phyloP scores from a whole-genome alignment of 2,113 vertebrate genomes.

The Colaptes auratus region DNA sequence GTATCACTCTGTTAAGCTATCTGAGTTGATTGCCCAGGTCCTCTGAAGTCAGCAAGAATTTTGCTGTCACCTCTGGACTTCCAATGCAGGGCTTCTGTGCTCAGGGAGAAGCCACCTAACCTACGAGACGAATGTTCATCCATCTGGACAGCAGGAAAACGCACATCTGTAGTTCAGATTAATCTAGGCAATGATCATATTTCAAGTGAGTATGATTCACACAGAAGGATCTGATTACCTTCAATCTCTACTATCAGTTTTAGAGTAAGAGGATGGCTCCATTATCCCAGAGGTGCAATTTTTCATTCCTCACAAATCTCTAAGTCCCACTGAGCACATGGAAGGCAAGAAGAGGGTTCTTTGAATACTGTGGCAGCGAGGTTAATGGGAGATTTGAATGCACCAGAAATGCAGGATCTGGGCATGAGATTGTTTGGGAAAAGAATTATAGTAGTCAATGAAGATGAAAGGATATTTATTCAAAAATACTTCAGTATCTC shows the following conservation, averaged over 20 bases:
- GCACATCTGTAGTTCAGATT: background rate
- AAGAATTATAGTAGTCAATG: slow-evolving; percentile 6
- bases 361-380: slow-evolving; percentile 17
- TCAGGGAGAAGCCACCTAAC: background rate
- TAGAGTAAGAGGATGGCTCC: background rate
- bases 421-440: slow-evolving; percentile 13
- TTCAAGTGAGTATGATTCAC: background rate
- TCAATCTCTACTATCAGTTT: background rate
- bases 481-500: slow-evolving; percentile 12
- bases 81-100: background rate
- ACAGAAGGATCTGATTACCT: background rate
- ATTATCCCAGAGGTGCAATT: background rate
- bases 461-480: slow-evolving; percentile 52
- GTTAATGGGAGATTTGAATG: slow-evolving; percentile 40
- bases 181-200: background rate
- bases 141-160: background rate
- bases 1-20: background rate
- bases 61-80: background rate
- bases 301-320: slow-evolving; percentile 26
- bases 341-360: slow-evolving; percentile 20
- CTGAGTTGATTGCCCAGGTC: background rate
- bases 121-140: background rate
- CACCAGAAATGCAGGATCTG: slow-evolving; percentile 18
- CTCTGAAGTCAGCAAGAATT: background rate
- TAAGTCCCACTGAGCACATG: background rate